A percentile compares a stretch with the other conserved stretches of the same genome.
Evolutionary conservation across 2,113 vertebrate genomes (phyloP).

Genomic region (Coregonus clupeaformis): DNA sequence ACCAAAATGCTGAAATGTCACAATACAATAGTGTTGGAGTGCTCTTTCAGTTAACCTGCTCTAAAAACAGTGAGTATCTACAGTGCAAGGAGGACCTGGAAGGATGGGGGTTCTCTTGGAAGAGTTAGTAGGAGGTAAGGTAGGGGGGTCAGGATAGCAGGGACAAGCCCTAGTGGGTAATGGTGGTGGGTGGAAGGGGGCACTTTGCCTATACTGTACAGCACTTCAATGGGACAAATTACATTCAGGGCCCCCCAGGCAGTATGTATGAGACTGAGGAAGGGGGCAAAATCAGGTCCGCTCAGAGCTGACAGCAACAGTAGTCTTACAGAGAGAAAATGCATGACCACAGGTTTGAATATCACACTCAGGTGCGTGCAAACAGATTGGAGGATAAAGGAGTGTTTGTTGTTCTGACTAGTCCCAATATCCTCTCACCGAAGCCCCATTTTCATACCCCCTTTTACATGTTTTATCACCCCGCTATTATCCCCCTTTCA

Average conservation of each 20-base stretch:
- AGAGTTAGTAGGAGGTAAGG: no score
- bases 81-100: conserved; percentile 51
- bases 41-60: conserved; percentile 46
- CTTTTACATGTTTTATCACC: not conserved
- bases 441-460: not conserved
- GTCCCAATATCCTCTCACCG: not conserved
- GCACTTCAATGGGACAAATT: conserved; percentile 64
- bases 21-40: conserved; percentile 48
- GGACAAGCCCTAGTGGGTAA: conserved; percentile 5
- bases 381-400: conserved; percentile 22
- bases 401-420: conserved; percentile 12
- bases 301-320: not conserved
- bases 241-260: conserved; percentile 66
- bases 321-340: not conserved
- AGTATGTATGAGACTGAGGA: conserved; percentile 18
- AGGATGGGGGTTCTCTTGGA: conserved; percentile 12
- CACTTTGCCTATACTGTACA: conserved; percentile 62
- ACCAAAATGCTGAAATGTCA: conserved; percentile 46
- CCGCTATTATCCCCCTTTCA: not conserved
- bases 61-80: conserved; percentile 66
- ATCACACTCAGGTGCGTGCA: conserved; percentile 27
- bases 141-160: not conserved
- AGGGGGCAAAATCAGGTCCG: not conserved
- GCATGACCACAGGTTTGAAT: not conserved
- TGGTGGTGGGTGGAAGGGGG: conserved; percentile 27